These are phyloP conservation scores for Pseudomyrmex gracilis DNA, from an alignment of 1,140 invertebrate species.

Conservation along the genomic window DNA sequence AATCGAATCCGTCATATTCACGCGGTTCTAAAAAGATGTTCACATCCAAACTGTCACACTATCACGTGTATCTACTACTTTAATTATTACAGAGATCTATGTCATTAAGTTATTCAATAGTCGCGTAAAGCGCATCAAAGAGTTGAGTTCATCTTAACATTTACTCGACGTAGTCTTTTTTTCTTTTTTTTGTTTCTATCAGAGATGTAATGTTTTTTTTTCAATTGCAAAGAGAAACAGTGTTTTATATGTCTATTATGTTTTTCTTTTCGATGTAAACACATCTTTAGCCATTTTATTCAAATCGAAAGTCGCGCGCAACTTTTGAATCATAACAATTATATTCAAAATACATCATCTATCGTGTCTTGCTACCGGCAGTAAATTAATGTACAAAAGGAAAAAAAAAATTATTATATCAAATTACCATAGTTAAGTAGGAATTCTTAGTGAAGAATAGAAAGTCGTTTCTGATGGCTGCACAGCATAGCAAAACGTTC, in stretches of 20 bases:
- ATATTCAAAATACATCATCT: conserved; percentile 74
- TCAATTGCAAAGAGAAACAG: conserved; percentile 61
- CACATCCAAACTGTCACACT: conserved; percentile 21
- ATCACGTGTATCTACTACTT: conserved; percentile 32
- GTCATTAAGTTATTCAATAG: not conserved
- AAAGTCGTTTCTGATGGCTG: conserved; percentile 81
- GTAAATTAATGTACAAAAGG: conserved; percentile 78
- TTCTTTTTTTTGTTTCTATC: conserved; percentile 50
- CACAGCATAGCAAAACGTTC: conserved; percentile 93
- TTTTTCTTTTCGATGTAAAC: conserved; percentile 41
- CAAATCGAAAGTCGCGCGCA: conserved; percentile 54
- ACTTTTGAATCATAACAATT: conserved; percentile 69
- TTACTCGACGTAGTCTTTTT: too few species aligned
- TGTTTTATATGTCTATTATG: conserved; percentile 33
- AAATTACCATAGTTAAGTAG: conserved; percentile 63
- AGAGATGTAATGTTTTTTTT: conserved; percentile 35
- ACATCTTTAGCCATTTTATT: conserved; percentile 69
- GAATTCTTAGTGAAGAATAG: conserved; percentile 79
- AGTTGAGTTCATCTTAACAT: too few species aligned
- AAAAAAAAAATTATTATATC: conserved; percentile 55
- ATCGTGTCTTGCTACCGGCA: conserved; percentile 73
- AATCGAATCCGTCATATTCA: conserved; percentile 52
- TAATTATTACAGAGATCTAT: conserved; percentile 22
- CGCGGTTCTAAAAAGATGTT: conserved; percentile 58
- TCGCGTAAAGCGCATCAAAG: too few species aligned